Conservation (phyloP, 2,113 vertebrate genomes). For the Myxocyprinus asiaticus region DNA sequence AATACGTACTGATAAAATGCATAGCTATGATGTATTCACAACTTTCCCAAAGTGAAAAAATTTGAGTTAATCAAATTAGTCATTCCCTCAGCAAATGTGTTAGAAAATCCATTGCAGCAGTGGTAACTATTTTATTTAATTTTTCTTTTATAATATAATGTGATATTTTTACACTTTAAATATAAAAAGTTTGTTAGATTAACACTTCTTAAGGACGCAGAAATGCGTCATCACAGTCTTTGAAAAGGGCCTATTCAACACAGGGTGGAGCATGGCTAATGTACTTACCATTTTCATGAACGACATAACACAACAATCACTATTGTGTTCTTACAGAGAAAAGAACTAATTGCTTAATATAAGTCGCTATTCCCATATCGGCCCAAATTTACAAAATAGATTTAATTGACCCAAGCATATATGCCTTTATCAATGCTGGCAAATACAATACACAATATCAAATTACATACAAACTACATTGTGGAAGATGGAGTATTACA, state of each 20-base stretch:
- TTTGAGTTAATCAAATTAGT: too few species aligned
- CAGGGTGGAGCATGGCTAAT: background rate
- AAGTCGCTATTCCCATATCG: background rate
- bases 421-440: background rate
- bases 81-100: too few species aligned
- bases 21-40: too few species aligned
- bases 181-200: background rate
- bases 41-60: too few species aligned
- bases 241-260: background rate
- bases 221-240: background rate
- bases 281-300: background rate
- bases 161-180: too few species aligned
- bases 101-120: too few species aligned
- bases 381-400: background rate
- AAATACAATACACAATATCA: conserved; percentile 3
- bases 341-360: background rate
- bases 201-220: background rate
- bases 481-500: background rate
- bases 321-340: background rate
- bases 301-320: background rate
- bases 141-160: too few species aligned
- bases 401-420: background rate
- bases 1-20: too few species aligned
- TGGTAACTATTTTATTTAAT: too few species aligned
- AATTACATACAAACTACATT: background rate